A percentile compares a stretch with the other conserved stretches of the same genome.
phyloP scores from a whole-genome alignment of 2,797 vertebrate genomes.

The Denticeps clupeoides region DNA sequence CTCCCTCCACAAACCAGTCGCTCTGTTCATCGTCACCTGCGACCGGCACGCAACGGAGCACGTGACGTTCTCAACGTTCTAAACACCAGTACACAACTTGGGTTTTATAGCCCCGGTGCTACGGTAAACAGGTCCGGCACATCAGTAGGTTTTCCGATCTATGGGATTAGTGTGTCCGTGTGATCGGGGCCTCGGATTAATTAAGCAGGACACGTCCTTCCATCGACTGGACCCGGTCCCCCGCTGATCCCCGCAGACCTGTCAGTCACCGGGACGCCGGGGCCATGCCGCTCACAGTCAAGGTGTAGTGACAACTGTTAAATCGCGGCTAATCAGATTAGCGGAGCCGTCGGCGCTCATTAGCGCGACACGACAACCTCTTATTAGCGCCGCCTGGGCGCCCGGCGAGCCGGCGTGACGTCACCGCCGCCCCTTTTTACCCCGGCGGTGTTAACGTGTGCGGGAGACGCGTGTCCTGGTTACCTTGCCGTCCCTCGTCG shows the following conservation, averaged over 20 bases:
- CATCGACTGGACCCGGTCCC: no score
- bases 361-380: conserved; percentile 62
- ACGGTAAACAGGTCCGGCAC: no score
- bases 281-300: conserved; percentile 56
- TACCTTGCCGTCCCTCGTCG: conserved; percentile 92
- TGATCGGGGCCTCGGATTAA: no score
- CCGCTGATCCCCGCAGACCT: conserved; percentile 37
- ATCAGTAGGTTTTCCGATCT: no score
- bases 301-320: conserved; percentile 69
- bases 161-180: no score
- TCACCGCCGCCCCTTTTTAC: background rate
- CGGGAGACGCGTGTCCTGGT: no score
- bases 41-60: no score
- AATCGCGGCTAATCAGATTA: conserved; percentile 63
- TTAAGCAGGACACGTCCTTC: no score
- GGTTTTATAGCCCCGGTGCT: no score
- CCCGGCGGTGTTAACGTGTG: no score
- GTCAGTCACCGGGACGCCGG: conserved; percentile 53
- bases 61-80: no score
- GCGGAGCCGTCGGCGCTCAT: conserved; percentile 65
- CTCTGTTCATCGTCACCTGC: conserved; percentile 90
- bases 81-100: no score
- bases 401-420: conserved; percentile 39
- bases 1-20: conserved; percentile 93
- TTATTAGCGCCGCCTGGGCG: conserved; percentile 56